Percentiles rank a stretch among this genome's conserved stretches.
Conservation (phyloP, 2,113 vertebrate genomes). For the Ceratotherium simum region DNA sequence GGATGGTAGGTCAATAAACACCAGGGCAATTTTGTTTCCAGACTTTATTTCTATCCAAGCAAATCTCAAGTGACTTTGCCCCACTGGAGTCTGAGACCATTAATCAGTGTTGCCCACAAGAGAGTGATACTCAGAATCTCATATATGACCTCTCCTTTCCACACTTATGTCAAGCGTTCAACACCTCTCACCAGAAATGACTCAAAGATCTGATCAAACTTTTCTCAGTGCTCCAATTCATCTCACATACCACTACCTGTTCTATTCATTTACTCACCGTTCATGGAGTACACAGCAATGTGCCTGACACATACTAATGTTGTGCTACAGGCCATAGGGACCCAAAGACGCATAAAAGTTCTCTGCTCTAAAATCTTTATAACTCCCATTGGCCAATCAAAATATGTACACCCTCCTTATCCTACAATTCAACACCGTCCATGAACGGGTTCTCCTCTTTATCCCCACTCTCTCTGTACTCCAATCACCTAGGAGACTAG, state of each 20-base stretch:
- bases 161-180: background rate
- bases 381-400: background rate
- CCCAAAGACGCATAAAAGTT: background rate
- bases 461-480: background rate
- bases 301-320: background rate
- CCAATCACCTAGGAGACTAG: background rate
- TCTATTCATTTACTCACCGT: background rate
- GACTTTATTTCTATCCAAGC: constrained; percentile 1
- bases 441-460: background rate
- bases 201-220: background rate
- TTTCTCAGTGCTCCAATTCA: background rate
- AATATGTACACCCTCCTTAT: background rate
- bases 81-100: background rate
- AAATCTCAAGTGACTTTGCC: constrained; percentile 37
- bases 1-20: background rate
- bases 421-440: background rate
- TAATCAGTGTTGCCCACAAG: background rate
- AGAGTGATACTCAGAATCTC: background rate
- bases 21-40: background rate
- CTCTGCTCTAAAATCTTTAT: background rate
- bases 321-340: background rate
- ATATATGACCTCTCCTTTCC: background rate
- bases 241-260: background rate
- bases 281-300: background rate
- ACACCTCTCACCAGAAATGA: background rate